Evolutionary conservation across 1,140 invertebrate species (phyloP), one percentile per base, ranked within the genome.

Genomic region (Megathymus violae): DNA sequence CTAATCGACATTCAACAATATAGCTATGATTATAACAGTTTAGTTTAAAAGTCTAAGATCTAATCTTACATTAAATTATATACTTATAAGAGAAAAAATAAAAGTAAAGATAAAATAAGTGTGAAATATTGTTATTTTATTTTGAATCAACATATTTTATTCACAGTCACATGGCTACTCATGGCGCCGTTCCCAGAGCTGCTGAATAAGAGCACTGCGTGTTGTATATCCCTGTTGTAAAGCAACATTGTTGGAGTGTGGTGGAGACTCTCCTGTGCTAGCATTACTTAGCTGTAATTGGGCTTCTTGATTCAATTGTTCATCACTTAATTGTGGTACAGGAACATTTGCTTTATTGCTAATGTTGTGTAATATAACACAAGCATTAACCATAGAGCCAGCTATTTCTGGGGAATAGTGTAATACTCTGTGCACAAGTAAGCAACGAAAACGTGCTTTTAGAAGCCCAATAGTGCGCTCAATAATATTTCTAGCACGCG

Each of bases 281-380:
- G n/a, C n/a, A n/a, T n/a, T n/a, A n/a, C n/a, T n/a, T 10, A 13
- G 5, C 4, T 52, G 60, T 7, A 36, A 36, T 27, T 47, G 61
- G 10, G 46, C 54, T 51, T 54, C 50, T 25, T 51, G 44, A 5
- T 3, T 4, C 6, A 44, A 1, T 10, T 64, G 54, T 43, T 64
- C 46, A 7, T 19, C 6, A 11, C 1, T 51, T 9, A 64, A 15
- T 25, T 59, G n/a, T 11, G 15, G 38, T 11, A 59, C 54, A 16
- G 54, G 62, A 15, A 19, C 6, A 19, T 64, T 64, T 4, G 59
- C 59, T 38, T 19, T 31, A 64, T 64, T 73, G 11, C 64, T 68
- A 58, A 84, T 74, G 38, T 80, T 84, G 25, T 84, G 77, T 51
- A 80, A 64, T 15, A 78, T 61, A 11, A 67, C 73, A 80, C 76